Percentiles rank a stretch among this genome's conserved stretches.
phyloP scores from a whole-genome alignment of 2,888 invertebrate genomes.

The Drosophila cracens region DNA sequence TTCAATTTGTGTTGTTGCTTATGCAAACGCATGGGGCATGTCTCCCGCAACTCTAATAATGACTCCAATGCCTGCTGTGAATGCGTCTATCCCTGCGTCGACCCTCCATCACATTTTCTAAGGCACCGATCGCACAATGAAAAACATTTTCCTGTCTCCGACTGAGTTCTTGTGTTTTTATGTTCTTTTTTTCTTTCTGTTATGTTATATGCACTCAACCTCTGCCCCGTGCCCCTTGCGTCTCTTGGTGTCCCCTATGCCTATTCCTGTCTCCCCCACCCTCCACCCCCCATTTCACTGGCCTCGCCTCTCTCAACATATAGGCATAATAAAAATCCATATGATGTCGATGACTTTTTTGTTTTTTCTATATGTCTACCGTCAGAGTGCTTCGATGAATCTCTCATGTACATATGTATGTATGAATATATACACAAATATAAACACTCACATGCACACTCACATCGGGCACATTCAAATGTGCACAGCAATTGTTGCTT shows the following conservation, averaged over 20 bases:
- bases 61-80: slow-evolving; percentile 62
- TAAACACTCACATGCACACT: slow-evolving; percentile 18
- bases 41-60: slow-evolving; percentile 79
- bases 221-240: slow-evolving; percentile 16
- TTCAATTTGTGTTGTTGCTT: slow-evolving; percentile 54
- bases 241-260: slow-evolving; percentile 11
- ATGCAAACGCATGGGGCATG: slow-evolving; percentile 79
- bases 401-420: slow-evolving; percentile 24
- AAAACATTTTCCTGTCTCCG: slow-evolving; percentile 76
- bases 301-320: slow-evolving; percentile 40
- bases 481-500: slow-evolving; percentile 46
- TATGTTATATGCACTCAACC: slow-evolving; percentile 30
- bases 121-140: slow-evolving; percentile 64
- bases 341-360: slow-evolving; percentile 76
- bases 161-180: slow-evolving; percentile 30
- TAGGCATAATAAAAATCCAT: slow-evolving; percentile 64
- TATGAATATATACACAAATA: slow-evolving; percentile 12
- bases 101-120: slow-evolving; percentile 65
- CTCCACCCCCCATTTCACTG: neutral
- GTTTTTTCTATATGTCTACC: slow-evolving; percentile 48
- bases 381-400: slow-evolving; percentile 56
- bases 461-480: slow-evolving; percentile 64
- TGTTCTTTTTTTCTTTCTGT: neutral
- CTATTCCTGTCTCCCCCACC: slow-evolving; percentile 24
- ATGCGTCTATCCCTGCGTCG: slow-evolving; percentile 3